Percentiles rank a stretch among this genome's conserved stretches.
Conservation (phyloP, 2,888 invertebrate genomes). For the Dioctria rufipes region DNA sequence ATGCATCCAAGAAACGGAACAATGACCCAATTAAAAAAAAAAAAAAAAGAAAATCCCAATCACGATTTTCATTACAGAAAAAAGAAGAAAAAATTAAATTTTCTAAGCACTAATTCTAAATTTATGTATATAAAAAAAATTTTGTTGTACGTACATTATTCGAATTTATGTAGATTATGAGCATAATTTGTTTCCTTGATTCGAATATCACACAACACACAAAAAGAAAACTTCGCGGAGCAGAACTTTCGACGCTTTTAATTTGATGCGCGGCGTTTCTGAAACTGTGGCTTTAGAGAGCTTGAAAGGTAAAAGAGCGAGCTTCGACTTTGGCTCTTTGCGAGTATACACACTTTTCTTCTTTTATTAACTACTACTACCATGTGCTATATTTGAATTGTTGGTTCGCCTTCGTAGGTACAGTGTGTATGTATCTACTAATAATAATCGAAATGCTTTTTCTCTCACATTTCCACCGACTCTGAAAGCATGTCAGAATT, state of each 20-base stretch:
- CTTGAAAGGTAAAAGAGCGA: constrained; percentile 56
- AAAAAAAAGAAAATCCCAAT: constrained; percentile 15
- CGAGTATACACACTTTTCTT: constrained; percentile 40
- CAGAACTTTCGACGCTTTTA: constrained; percentile 64
- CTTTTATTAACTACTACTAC: constrained; percentile 16
- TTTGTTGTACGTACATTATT: constrained; percentile 32
- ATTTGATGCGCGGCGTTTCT: constrained; percentile 64
- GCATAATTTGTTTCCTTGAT: constrained; percentile 44
- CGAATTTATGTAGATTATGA: constrained; percentile 32
- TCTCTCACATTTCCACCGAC: constrained; percentile 20
- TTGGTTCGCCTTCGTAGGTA: too few relatives aligned
- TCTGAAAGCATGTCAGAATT: not conserved
- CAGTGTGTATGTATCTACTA: not conserved
- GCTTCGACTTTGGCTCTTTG: constrained; percentile 41
- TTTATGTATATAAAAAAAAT: not conserved
- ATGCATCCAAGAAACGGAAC: constrained; percentile 45
- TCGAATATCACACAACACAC: constrained; percentile 59
- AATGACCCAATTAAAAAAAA: constrained; percentile 46
- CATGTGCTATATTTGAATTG: not conserved
- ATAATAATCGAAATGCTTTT: constrained; percentile 1
- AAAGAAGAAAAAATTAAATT: not conserved
- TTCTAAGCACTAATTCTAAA: not conserved
- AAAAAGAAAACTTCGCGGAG: constrained; percentile 61
- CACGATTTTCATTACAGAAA: constrained; percentile 7
- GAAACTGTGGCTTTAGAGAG: constrained; percentile 62